Percentiles rank a stretch among this genome's conserved stretches.
Conservation (phyloP, 2,888 invertebrate species). For the Litoditis marina region DNA sequence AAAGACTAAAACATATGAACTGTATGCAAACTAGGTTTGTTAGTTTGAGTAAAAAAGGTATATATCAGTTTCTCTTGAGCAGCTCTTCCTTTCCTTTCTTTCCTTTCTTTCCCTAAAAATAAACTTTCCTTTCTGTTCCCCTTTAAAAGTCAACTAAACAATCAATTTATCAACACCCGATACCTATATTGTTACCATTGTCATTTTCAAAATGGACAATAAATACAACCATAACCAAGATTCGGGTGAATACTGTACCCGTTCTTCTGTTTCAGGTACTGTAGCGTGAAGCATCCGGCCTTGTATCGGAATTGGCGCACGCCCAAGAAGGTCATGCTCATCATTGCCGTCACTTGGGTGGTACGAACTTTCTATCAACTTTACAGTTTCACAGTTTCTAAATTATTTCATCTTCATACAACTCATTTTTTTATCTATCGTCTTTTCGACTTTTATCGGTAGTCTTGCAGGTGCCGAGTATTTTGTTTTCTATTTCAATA, state of each 20-base stretch:
- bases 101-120: too few relatives aligned
- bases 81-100: too few relatives aligned
- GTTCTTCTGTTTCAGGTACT: conserved; percentile 69
- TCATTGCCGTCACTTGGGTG: conserved; percentile 57
- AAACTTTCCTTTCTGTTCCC: too few relatives aligned
- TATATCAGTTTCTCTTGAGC: too few relatives aligned
- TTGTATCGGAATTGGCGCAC: conserved; percentile 85
- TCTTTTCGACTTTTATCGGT: background rate
- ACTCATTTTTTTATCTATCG: background rate
- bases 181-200: too few relatives aligned
- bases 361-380: conserved; percentile 28
- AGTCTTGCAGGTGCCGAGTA: conserved; percentile 73
- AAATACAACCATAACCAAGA: background rate
- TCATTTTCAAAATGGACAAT: too few relatives aligned
- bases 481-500: conserved; percentile 93
- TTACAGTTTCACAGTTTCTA: background rate
- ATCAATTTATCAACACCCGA: too few relatives aligned
- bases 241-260: background rate
- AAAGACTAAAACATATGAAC: too few relatives aligned
- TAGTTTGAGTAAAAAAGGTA: too few relatives aligned
- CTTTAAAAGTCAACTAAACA: too few relatives aligned
- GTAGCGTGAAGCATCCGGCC: conserved; percentile 96
- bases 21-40: too few relatives aligned
- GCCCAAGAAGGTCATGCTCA: conserved; percentile 51
- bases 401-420: background rate